phyloP scores from a whole-genome alignment of 1,140 invertebrate genomes.

The Sarcophaga peregrina region DNA sequence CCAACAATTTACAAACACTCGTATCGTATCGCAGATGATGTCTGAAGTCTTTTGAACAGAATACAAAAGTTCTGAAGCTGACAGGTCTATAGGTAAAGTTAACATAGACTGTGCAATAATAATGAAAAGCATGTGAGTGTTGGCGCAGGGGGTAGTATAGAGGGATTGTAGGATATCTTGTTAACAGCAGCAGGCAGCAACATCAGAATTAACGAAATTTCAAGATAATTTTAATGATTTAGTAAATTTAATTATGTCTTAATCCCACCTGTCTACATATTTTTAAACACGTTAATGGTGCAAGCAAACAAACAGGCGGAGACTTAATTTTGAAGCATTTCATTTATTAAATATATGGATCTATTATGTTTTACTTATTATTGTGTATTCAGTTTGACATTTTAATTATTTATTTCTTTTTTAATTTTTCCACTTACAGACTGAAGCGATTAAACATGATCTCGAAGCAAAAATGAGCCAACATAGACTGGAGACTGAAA shows the following conservation, averaged over 20 bases:
- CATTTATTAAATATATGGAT: no score
- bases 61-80: constrained; percentile 8
- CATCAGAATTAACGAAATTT: neutral
- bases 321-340: no score
- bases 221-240: constrained; percentile 16
- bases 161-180: no score
- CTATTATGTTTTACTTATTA: no score
- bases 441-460: constrained; percentile 63
- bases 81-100: neutral
- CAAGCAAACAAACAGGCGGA: no score
- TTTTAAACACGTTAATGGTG: neutral
- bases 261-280: neutral
- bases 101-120: neutral
- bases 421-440: constrained; percentile 50
- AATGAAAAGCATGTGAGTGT: no score
- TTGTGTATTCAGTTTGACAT: neutral
- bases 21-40: neutral
- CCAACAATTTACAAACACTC: constrained; percentile 8
- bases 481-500: constrained; percentile 76
- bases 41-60: neutral
- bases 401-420: neutral
- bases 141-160: no score
- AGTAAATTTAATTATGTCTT: constrained; percentile 12
- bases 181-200: no score
- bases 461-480: constrained; percentile 62